phyloP scores from a whole-genome alignment of 2,113 vertebrate species.

The Castor canadensis region DNA sequence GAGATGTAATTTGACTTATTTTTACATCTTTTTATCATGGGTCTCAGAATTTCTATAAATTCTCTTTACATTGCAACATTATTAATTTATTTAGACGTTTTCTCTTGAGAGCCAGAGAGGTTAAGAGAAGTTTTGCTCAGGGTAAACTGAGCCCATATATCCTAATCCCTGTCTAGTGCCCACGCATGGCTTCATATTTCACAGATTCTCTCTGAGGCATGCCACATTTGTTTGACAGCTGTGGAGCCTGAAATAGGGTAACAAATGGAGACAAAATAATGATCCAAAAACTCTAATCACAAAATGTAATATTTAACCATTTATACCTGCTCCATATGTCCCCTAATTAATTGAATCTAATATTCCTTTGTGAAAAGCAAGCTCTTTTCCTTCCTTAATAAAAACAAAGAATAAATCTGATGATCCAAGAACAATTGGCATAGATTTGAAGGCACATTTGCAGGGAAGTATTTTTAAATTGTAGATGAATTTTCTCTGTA shows the following conservation, averaged over 20 bases:
- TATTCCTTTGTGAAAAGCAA: not conserved
- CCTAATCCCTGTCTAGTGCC: too few species aligned
- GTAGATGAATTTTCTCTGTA: not conserved
- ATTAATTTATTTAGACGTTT: not conserved
- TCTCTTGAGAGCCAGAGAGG: not conserved
- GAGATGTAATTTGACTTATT: not conserved
- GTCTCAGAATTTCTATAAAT: not conserved
- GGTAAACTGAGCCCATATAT: not conserved
- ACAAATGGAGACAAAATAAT: not conserved
- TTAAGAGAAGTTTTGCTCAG: not conserved
- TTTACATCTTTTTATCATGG: not conserved
- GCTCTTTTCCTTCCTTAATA: not conserved
- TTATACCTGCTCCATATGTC: not conserved
- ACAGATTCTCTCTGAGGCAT: not conserved
- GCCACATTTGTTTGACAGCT: not conserved
- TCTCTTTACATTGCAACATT: not conserved
- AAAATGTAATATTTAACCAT: constrained; percentile 14
- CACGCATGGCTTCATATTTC: not conserved
- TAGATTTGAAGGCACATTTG: constrained; percentile 31
- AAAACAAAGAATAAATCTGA: not conserved
- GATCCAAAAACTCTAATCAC: not conserved
- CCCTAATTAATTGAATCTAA: constrained; percentile 3
- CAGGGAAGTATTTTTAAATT: constrained; percentile 31
- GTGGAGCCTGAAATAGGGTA: not conserved
- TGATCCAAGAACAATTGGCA: not conserved